phyloP scores from a whole-genome alignment of 2,888 invertebrate genomes.

The Cantharis rufa region DNA sequence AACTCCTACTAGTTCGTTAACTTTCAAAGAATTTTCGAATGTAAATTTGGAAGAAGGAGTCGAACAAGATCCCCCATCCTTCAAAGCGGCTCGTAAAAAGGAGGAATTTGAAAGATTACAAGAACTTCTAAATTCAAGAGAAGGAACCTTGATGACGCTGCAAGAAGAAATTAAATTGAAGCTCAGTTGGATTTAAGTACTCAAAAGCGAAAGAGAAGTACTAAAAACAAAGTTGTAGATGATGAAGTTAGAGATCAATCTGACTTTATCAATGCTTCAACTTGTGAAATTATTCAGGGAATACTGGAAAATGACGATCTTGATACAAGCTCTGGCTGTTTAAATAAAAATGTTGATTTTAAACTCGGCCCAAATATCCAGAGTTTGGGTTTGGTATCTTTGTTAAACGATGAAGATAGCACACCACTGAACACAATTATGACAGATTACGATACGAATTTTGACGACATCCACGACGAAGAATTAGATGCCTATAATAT shows the following conservation, averaged over 20 bases:
- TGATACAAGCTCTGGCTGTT: conserved; percentile 43
- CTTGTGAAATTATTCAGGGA: conserved; percentile 54
- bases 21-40: conserved; percentile 95
- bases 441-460: conserved; percentile 62
- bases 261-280: conserved; percentile 57
- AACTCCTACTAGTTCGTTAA: conserved; percentile 92
- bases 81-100: conserved; percentile 85
- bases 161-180: conserved; percentile 89
- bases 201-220: conserved; percentile 44
- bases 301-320: conserved; percentile 49
- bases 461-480: conserved; percentile 82
- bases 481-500: conserved; percentile 90
- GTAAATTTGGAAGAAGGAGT: conserved; percentile 84
- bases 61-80: conserved; percentile 95
- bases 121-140: conserved; percentile 50
- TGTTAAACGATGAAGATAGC: conserved; percentile 57
- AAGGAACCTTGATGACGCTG: conserved; percentile 70
- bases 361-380: conserved; percentile 69
- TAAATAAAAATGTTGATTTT: neutral
- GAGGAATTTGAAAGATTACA: conserved; percentile 57
- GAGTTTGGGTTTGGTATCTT: conserved; percentile 73
- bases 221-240: neutral
- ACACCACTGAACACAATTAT: conserved; percentile 32
- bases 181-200: conserved; percentile 72
- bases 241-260: conserved; percentile 9